Evolutionary conservation across 2,888 invertebrate species (phyloP), one percentile per base, ranked within the genome.

Genomic region (Aphrophora alni): DNA sequence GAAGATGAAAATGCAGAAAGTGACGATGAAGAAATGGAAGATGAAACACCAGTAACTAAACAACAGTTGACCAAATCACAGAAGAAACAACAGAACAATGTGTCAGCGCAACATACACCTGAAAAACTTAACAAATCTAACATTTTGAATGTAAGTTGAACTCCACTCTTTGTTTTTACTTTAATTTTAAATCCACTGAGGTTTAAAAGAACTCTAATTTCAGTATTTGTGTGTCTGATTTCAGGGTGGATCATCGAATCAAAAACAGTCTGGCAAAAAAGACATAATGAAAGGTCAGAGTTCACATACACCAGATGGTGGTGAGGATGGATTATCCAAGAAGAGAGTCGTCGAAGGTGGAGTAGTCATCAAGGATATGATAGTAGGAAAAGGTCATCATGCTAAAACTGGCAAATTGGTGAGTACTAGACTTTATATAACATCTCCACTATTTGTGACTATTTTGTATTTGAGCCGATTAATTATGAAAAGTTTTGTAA

Each of bases 1-100:
- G 90, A 91, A 82, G 89, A 89, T 85, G 90, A 91, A 82, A 89
- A 89, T 85, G 90, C 90, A 70, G 89, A 90, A 7, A 90, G 90
- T 24, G 86, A 87, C 0, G 89, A 89, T n/a, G 90, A 89, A 0
- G 91, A 90, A 1, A 89, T n/a, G n/a, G n/a, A n/a, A n/a, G n/a
- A n/a, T n/a, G n/a, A n/a, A n/a, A n/a, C n/a, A n/a, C n/a, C n/a
- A 44, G 14, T 44, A 10, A 44, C 51, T 14, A 44, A 44, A 17
- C 12, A 10, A 17, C 12, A 70, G 21, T 70, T 21, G 10, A 70
- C 21, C 12, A 70, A 70, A 10, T 70, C 24, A 17, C 70, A 21
- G 24, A 12, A 10, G 70, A 21, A 12, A 70, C n/a, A n/a, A n/a
- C n/a, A n/a, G n/a, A n/a, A n/a, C n/a, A n/a, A n/a, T n/a, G n/a